Evolutionary conservation across 2,113 vertebrate species (phyloP).

Genomic region (Gallinago media): DNA sequence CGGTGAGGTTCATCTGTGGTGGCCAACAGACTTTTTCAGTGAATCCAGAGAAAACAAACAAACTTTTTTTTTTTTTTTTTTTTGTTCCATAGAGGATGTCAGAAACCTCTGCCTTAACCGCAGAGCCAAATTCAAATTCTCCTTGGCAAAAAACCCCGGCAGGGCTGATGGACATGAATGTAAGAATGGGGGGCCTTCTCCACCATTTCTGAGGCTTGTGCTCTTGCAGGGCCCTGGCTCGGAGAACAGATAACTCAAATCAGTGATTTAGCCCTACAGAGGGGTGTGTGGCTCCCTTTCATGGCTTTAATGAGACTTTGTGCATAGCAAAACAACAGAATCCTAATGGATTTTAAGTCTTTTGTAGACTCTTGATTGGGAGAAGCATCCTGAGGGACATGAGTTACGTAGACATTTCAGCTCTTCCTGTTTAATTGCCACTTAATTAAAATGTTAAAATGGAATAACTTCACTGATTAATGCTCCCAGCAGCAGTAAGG

Average conservation of each 20-base stretch:
- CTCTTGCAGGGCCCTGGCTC: not conserved
- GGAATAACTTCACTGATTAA: not conserved
- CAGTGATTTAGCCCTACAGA: not conserved
- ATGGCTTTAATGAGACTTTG: not conserved
- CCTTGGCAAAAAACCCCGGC: not conserved
- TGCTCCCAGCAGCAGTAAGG: not conserved
- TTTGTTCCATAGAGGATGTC: not conserved
- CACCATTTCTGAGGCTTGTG: not conserved
- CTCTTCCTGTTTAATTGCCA: not conserved
- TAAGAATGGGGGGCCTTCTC: not conserved
- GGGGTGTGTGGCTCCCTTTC: not conserved
- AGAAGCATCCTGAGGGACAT: not conserved
- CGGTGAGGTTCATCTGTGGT: not conserved
- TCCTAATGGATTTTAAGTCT: not conserved
- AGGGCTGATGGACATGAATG: not conserved
- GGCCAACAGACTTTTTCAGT: not conserved
- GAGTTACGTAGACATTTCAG: not conserved
- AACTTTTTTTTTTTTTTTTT: not conserved
- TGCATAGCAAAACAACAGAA: not conserved
- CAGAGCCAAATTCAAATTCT: not conserved
- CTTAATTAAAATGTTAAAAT: not conserved
- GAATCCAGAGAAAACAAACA: slow-evolving; percentile 34
- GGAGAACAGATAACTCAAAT: not conserved
- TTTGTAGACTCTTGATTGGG: not conserved
- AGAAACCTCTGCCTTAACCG: slow-evolving; percentile 8